Evolutionary conservation across 2,888 invertebrate species (phyloP), one percentile per base, ranked within the genome.

Genomic region (Fragum fragum): DNA sequence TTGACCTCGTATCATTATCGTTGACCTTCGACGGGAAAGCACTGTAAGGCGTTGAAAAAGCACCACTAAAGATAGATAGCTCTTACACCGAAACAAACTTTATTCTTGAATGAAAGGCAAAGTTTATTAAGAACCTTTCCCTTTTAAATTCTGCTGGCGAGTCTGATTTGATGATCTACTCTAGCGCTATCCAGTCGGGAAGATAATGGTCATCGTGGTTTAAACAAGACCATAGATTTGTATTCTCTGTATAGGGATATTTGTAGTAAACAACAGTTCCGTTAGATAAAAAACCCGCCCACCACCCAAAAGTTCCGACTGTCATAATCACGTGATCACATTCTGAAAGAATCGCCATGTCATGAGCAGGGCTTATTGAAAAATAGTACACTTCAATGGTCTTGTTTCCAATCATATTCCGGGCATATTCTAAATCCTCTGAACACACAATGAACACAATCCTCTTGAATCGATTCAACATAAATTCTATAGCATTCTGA

Each of bases 291-390:
- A 78, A 84, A 1, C 84, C 84, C 42, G 84, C 80, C 80, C 80
- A 84, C 84, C 84, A 84, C 6, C 84, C 81, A 29, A 70, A 84
- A 11, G 84, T 76, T 11, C 81, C 84, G 70, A 61, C 59, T 11
- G 84, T 78, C 52, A 68, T 84, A 21, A 84, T 52, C 63, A 84
- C 80, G 73, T 84, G 84, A 71, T 84, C 84, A 57, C 84, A 84
- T 14, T 52, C 36, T 0, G 81, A 28, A 23, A 84, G 70, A 28
- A 75, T 59, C 3, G 84, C 84, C 21, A 84, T 59, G 53, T 84
- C 84, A 11, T 81, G 63, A 36, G 81, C 63, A 3, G 81, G 70
- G 18, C 53, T 53, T 11, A 53, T 53, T 1, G 47, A 21, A n/a
- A 39, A 28, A 47, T 71, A n/a, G 29, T 29, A 52, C 11, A 29